Evolutionary conservation across 2,113 vertebrate genomes (phyloP).

Genomic region (Prolemur simus): DNA sequence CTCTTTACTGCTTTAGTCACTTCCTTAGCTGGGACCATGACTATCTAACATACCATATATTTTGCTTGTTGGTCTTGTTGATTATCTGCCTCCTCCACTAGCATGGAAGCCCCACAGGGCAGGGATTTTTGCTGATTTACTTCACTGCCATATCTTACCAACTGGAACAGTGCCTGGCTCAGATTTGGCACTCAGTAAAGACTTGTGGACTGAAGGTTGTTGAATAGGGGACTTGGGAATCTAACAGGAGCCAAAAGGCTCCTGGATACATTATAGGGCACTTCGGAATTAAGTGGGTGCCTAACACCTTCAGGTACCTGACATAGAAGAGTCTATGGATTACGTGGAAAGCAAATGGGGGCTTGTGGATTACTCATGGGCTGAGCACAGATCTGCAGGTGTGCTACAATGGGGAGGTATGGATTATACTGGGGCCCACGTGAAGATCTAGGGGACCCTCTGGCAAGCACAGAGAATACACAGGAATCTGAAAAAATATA

Average conservation of each 20-base stretch:
- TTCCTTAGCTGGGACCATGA: neutral
- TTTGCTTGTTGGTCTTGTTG: neutral
- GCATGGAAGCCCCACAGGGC: neutral
- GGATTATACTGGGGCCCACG: accelerated
- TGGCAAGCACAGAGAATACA: neutral
- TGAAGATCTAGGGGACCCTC: neutral
- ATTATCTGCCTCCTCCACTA: neutral
- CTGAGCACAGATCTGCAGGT: neutral
- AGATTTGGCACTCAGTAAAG: neutral
- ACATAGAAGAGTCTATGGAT: neutral
- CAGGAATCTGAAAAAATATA: neutral
- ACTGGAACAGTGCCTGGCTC: neutral
- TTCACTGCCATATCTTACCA: neutral
- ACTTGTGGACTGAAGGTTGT: too few relatives aligned
- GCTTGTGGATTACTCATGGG: neutral
- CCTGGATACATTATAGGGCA: neutral
- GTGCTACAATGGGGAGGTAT: neutral
- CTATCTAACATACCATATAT: neutral
- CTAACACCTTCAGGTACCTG: neutral
- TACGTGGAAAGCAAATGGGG: neutral
- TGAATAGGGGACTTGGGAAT: neutral
- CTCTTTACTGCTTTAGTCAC: neutral
- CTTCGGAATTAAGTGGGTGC: neutral
- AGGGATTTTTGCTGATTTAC: neutral
- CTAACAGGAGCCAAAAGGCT: neutral